These are phyloP conservation scores for Ligdia adustata DNA, from an alignment of 2,888 invertebrate species.

Conservation along the genomic window DNA sequence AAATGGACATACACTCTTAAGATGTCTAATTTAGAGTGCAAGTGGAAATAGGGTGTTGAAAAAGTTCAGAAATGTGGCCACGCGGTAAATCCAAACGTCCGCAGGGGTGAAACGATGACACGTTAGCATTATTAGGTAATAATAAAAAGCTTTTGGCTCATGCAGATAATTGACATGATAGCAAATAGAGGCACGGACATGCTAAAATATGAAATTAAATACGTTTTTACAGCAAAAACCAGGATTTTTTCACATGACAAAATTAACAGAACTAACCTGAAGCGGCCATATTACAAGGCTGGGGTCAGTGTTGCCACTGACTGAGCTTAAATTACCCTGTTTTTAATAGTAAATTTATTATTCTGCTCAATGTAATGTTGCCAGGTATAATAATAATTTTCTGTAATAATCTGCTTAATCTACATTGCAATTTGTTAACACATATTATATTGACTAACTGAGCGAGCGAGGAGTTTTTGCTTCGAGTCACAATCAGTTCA, in stretches of 20 bases:
- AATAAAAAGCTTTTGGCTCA: conserved; percentile 41
- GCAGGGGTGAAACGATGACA: conserved; percentile 81
- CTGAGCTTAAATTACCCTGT: conserved; percentile 35
- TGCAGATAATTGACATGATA: conserved; percentile 35
- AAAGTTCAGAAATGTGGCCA: conserved; percentile 78
- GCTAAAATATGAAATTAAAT: conserved; percentile 44
- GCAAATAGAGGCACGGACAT: conserved; percentile 43
- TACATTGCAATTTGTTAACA: too few relatives aligned
- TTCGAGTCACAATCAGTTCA: too few relatives aligned
- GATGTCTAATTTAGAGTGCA: conserved; percentile 36
- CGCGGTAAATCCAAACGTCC: conserved; percentile 83
- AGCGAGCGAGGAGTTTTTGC: too few relatives aligned
- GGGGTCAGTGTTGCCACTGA: conserved; percentile 76
- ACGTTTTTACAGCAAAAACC: conserved; percentile 44
- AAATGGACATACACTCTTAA: too few relatives aligned
- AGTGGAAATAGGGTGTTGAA: conserved; percentile 46
- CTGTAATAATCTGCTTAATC: too few relatives aligned
- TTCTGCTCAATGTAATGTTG: too few relatives aligned
- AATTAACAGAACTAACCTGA: conserved; percentile 86
- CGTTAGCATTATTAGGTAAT: conserved; percentile 79
- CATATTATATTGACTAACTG: too few relatives aligned
- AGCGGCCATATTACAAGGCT: conserved; percentile 88
- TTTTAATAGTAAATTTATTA: not conserved
- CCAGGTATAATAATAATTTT: too few relatives aligned
- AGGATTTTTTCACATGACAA: conserved; percentile 78